Percentiles rank a stretch among this genome's conserved stretches.
These are phyloP conservation scores for Opisthograptis luteolata DNA, from an alignment of 2,888 invertebrate genomes.

Conservation along the genomic window DNA sequence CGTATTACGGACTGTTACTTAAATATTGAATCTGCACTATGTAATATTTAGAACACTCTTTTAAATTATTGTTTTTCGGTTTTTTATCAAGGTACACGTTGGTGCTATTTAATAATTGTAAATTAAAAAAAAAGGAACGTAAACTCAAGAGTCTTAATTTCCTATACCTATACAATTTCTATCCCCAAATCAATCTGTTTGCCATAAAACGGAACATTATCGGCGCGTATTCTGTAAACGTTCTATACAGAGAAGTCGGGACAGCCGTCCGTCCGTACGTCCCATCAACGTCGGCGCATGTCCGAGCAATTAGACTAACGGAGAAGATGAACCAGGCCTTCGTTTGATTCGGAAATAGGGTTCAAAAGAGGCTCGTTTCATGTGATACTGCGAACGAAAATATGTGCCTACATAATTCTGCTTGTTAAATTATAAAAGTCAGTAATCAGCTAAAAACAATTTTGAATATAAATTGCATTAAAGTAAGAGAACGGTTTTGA, in stretches of 20 bases:
- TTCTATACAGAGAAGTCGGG: slow-evolving; percentile 48
- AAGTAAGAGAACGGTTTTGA: no score
- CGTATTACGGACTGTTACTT: no score
- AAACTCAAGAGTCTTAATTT: no score
- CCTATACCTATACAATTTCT: slow-evolving; percentile 42
- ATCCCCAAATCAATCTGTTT: slow-evolving; percentile 55
- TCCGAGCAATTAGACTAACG: slow-evolving; percentile 72
- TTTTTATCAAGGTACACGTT: no score
- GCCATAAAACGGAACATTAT: slow-evolving; percentile 54
- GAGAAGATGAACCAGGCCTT: slow-evolving; percentile 49
- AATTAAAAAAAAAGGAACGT: no score
- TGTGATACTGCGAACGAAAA: background rate
- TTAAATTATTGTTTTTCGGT: no score
- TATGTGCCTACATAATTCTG: background rate
- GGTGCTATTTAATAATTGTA: no score
- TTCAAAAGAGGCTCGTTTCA: slow-evolving; percentile 26
- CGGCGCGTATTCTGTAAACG: slow-evolving; percentile 61
- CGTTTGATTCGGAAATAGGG: slow-evolving; percentile 38
- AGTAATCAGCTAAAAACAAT: no score
- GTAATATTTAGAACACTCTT: no score
- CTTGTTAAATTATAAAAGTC: no score
- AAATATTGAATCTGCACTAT: no score
- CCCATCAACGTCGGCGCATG: slow-evolving; percentile 60
- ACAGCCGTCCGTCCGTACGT: slow-evolving; percentile 50
- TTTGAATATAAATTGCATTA: no score